phyloP scores from a whole-genome alignment of 2,113 vertebrate species.

The Brachyhypopomus occidentalis region DNA sequence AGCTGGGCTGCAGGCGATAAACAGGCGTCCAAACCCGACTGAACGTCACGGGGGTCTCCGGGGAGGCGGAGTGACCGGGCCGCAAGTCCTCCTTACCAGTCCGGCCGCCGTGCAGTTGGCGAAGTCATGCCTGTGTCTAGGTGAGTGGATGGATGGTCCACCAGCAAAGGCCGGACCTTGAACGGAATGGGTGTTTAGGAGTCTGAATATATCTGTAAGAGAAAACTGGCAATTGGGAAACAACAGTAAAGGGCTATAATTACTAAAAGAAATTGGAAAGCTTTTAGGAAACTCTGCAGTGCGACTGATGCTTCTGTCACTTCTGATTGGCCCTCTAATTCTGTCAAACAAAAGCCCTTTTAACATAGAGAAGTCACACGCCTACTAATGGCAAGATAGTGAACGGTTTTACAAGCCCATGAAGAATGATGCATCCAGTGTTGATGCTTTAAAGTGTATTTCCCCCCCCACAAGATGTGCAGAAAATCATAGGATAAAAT shows the following conservation, averaged over 20 bases:
- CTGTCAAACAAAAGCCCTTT: no score
- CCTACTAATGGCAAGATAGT: no score
- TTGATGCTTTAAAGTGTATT: no score
- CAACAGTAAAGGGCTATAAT: neutral
- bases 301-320: neutral
- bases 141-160: neutral
- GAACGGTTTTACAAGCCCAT: no score
- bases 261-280: neutral
- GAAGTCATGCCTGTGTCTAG: conserved; percentile 51
- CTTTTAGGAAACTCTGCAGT: neutral
- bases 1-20: conserved; percentile 72
- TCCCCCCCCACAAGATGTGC: no score
- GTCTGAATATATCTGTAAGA: neutral
- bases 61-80: conserved; percentile 56
- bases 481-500: neutral
- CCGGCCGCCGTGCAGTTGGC: conserved; percentile 61
- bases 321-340: neutral
- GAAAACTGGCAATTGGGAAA: neutral
- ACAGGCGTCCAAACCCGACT: conserved; percentile 55
- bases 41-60: conserved; percentile 54
- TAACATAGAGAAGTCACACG: no score
- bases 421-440: no score
- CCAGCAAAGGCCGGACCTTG: neutral
- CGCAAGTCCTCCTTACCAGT: conserved; percentile 62
- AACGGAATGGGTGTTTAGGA: neutral